Percentiles rank a stretch among this genome's conserved stretches.
phyloP scores from a whole-genome alignment of 1,140 invertebrate genomes.

The Hylaeus volcanicus region DNA sequence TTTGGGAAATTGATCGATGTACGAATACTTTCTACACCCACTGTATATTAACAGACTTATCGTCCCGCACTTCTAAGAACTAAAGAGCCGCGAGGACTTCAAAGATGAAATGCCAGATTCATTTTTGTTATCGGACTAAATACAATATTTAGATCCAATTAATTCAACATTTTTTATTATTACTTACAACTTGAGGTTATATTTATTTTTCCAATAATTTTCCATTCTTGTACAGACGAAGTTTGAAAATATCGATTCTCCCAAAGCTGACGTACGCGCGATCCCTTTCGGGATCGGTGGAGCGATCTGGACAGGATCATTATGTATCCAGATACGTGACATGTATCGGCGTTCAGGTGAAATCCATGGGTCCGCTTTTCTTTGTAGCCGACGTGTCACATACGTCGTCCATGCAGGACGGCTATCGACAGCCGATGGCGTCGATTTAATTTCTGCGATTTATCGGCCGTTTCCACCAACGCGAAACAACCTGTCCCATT shows the following conservation, averaged over 20 bases:
- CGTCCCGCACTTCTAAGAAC: no score
- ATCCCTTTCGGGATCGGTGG: slow-evolving; percentile 8
- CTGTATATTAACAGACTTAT: no score
- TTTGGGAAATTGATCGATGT: no score
- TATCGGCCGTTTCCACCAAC: slow-evolving; percentile 65
- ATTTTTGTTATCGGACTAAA: no score
- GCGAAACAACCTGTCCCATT: slow-evolving; percentile 68
- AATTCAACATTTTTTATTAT: no score
- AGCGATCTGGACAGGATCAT: neutral
- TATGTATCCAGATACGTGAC: slow-evolving; percentile 4
- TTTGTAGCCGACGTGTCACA: slow-evolving; percentile 35
- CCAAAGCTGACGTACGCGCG: neutral
- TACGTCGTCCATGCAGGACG: slow-evolving; percentile 28
- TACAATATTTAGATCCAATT: no score
- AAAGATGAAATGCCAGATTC: no score
- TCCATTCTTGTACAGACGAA: neutral
- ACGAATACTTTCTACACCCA: no score
- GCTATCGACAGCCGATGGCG: slow-evolving; percentile 56
- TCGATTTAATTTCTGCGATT: slow-evolving; percentile 68
- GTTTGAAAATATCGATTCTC: neutral
- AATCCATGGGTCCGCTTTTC: slow-evolving; percentile 22
- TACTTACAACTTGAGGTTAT: no score
- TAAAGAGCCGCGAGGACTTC: no score
- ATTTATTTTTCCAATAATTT: neutral
- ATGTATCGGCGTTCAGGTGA: slow-evolving; percentile 8